Evolutionary conservation across 1,140 invertebrate species (phyloP).

Genomic region (Tachypleus tridentatus): DNA sequence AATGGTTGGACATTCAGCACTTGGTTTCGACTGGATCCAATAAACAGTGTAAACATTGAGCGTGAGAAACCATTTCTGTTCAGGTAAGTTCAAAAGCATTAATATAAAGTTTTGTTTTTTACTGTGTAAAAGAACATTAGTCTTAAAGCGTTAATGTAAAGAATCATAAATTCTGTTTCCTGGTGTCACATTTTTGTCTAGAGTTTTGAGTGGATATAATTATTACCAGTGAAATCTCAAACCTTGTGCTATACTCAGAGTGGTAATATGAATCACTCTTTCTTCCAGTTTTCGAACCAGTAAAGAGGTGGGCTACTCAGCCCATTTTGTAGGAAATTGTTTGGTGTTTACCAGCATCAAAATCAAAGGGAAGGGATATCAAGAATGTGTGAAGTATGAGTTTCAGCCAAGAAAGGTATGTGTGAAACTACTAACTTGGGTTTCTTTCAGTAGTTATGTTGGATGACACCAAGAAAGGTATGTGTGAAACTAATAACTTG

Average conservation of each 20-base stretch:
- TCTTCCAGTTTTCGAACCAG: conserved; percentile 87
- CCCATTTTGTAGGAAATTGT: conserved; percentile 98
- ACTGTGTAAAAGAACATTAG: too few species aligned
- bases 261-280: too few species aligned
- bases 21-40: conserved; percentile 97
- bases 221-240: too few species aligned
- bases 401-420: conserved; percentile 90
- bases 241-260: too few species aligned
- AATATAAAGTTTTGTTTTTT: conserved; percentile 22
- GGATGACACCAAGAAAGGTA: too few species aligned
- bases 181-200: too few species aligned
- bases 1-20: conserved; percentile 99
- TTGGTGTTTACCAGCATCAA: conserved; percentile 98
- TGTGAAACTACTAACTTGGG: too few species aligned
- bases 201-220: too few species aligned
- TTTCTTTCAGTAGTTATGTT: too few species aligned
- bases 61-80: conserved; percentile 98
- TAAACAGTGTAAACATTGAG: conserved; percentile 97
- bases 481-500: too few species aligned
- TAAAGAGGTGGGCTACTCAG: conserved; percentile 98
- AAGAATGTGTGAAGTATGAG: conserved; percentile 99
- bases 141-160: too few species aligned
- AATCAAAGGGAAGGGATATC: conserved; percentile 97
- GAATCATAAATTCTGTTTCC: too few species aligned
- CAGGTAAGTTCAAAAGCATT: conserved; percentile 46